phyloP scores from a whole-genome alignment of 1,140 invertebrate genomes.

The Caenorhabditis briggsae region DNA sequence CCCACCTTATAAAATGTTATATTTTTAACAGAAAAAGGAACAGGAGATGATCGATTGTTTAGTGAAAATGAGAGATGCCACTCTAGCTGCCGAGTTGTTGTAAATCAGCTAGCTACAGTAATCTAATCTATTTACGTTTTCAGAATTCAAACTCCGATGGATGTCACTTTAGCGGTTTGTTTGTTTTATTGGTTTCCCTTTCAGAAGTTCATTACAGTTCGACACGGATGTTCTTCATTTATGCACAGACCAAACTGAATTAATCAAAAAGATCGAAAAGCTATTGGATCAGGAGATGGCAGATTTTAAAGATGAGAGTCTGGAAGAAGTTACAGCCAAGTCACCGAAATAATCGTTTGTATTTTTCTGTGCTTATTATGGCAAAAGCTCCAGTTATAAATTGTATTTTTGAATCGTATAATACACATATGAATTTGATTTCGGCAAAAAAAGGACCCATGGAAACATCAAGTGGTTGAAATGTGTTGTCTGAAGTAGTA shows the following conservation, averaged over 20 bases:
- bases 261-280: constrained; percentile 17
- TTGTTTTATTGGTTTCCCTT: no score
- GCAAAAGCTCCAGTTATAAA: no score
- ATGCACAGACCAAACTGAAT: constrained; percentile 34
- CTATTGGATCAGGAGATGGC: neutral
- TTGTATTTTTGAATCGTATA: no score
- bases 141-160: constrained; percentile 27
- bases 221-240: constrained; percentile 35
- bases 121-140: neutral
- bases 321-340: neutral
- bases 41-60: constrained; percentile 29
- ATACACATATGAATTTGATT: no score
- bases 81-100: neutral
- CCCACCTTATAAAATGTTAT: no score
- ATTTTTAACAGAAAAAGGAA: constrained; percentile 21
- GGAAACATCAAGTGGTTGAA: neutral
- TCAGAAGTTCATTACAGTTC: neutral
- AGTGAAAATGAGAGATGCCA: constrained; percentile 13
- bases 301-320: neutral
- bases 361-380: neutral
- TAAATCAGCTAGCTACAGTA: neutral
- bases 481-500: neutral
- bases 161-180: constrained; percentile 22
- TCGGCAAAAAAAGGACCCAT: neutral
- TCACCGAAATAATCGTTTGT: neutral